Percentiles rank a stretch among this genome's conserved stretches.
These are phyloP conservation scores for Hypocryptadius cinnamomeus DNA, from an alignment of 2,113 vertebrate genomes.

Conservation along the genomic window DNA sequence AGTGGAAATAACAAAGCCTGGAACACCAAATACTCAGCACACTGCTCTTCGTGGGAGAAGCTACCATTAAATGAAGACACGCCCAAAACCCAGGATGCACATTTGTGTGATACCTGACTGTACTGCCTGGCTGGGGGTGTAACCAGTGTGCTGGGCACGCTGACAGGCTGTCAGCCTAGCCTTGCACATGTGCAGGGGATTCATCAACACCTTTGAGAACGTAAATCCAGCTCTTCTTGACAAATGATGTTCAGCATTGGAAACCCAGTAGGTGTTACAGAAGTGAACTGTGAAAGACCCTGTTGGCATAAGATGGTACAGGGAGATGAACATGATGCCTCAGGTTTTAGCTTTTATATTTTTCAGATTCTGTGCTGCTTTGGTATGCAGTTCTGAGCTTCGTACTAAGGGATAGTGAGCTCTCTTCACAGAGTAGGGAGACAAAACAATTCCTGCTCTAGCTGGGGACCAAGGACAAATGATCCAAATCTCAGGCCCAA, in stretches of 20 bases:
- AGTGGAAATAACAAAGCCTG: neutral
- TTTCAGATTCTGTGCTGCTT: neutral
- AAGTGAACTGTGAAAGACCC: neutral
- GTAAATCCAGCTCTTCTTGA: neutral
- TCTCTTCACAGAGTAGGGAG: neutral
- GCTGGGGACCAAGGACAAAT: neutral
- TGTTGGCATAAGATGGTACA: neutral
- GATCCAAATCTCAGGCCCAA: neutral
- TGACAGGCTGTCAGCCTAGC: neutral
- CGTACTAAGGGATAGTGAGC: neutral
- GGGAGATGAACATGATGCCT: neutral
- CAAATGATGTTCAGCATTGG: neutral
- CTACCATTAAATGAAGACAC: neutral
- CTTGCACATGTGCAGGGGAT: neutral
- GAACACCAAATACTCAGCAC: neutral
- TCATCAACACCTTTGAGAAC: rapidly evolving
- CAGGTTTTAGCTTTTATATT: neutral
- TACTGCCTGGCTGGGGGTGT: neutral
- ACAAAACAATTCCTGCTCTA: neutral
- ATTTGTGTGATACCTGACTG: neutral
- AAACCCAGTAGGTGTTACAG: neutral
- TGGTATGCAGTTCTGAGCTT: neutral
- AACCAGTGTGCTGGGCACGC: neutral
- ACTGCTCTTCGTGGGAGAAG: neutral
- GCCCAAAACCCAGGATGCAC: neutral